Evolutionary conservation across 2,797 vertebrate genomes (phyloP), one percentile per base, ranked within the genome.

Genomic region (Spheniscus humboldti): DNA sequence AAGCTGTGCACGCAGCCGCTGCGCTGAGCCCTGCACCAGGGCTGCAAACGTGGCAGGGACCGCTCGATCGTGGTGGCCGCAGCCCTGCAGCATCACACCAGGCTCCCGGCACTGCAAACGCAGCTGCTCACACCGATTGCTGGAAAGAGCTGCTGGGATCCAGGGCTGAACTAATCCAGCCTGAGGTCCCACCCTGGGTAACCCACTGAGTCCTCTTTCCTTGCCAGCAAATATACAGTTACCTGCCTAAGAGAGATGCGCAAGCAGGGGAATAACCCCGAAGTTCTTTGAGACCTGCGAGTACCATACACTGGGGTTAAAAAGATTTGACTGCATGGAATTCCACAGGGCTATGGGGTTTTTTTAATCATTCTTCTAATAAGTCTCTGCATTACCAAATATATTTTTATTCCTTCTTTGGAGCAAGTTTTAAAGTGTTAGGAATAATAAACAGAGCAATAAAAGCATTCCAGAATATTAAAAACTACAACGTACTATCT

Each of bases 41-140:
- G 71, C 47, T 39, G 57, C 55, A 16, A 66, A 28, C 1, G 2
- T 1, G 9, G 48, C 56, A 24, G 81, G 67, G 60, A 23, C 18
- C 0, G 7, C 60, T 69, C 3, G 6, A 45, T 41, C 1, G 1
- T 0, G 2, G 53, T 2, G 3, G 18, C 2, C 0, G 37, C 43
- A 43, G 15, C 18, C 28, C 39, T 4, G 27, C 45, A 23, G 67
- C 72, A 67, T 11, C 28, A 4, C 15, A 0, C 37, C 1, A 0
- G 35, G 72, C 52, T 60, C 60, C 47, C 1, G 3, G 18, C 1
- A 5, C 71, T 60, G 67, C 20, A 7, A 53, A 67, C 1, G 2
- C 2, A 2, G 6, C 72, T 22, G 60, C 53, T 66, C 37, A 6
- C 50, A 19, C 19, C 1, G 0, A 17, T 4, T 8, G 50, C 74